Conservation (phyloP, 2,888 invertebrate genomes). For the Adela reaumurella region DNA sequence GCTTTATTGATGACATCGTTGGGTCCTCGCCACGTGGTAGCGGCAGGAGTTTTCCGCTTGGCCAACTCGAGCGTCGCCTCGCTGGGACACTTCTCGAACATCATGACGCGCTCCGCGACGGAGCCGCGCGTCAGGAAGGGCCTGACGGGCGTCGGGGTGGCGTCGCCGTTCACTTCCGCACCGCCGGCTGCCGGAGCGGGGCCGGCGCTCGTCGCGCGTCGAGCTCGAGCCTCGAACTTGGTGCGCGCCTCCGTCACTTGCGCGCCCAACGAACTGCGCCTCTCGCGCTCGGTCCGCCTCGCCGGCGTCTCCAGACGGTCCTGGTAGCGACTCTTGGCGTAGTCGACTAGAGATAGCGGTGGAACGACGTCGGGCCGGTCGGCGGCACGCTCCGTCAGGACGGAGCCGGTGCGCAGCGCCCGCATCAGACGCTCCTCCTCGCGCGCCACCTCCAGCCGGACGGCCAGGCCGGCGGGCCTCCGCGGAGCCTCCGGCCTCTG, state of each 20-base stretch:
- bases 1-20: constrained; percentile 53
- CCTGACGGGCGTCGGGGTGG: constrained; percentile 61
- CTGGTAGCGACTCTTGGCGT: constrained; percentile 63
- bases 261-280: constrained; percentile 43
- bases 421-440: constrained; percentile 78
- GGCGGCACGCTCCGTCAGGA: constrained; percentile 38
- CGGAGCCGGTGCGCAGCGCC: constrained; percentile 69
- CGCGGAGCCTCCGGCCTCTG: constrained; percentile 42
- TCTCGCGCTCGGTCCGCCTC: constrained; percentile 39
- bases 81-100: constrained; percentile 87
- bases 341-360: constrained; percentile 59
- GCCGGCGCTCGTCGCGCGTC: constrained; percentile 46
- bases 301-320: constrained; percentile 52
- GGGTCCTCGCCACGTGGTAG: constrained; percentile 55
- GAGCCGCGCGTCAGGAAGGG: constrained; percentile 87
- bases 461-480: constrained; percentile 47
- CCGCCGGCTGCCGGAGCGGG: constrained; percentile 27
- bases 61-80: constrained; percentile 64
- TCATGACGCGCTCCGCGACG: constrained; percentile 84
- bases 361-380: constrained; percentile 50
- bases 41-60: constrained; percentile 58
- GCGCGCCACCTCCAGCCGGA: constrained; percentile 70
- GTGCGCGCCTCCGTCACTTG: constrained; percentile 51
- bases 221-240: constrained; percentile 48
- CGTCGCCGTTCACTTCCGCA: constrained; percentile 22